Evolutionary conservation across 2,113 vertebrate species (phyloP), one percentile per base, ranked within the genome.

Genomic region (Raja brachyura): DNA sequence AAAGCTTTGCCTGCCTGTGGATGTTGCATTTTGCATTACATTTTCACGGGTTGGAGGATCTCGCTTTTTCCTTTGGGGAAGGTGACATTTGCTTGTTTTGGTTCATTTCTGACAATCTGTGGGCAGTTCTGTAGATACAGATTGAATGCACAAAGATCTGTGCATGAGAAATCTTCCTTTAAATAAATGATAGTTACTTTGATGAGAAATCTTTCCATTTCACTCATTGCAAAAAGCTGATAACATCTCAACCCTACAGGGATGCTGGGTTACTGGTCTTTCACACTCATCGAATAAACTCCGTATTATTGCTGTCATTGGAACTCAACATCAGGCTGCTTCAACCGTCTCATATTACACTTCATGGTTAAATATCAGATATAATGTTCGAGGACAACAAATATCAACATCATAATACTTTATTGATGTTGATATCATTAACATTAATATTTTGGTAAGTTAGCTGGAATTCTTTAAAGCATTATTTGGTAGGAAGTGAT

Each of bases 261-360:
- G 90, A 48, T 92, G 25, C 31, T 22, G 39, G 33, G 90, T 73
- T 92, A 92, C 90, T 92, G 90, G 90, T 92, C 90, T 73, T 54
- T 92, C 90, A 92, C 90, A 92, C 90, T 92, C 66, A 0, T 9
- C 10, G 68, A 92, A 92, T 92, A 92, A 92, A 73, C 68, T 70
- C 90, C 90, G 90, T 92, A 92, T 92, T 92, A 33, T 74, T 92
- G 63, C 90, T 92, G 90, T 74, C 90, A 74, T 8, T 54, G 33
- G 25, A 68, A 73, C 25, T 92, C 54, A 74, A 10, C 68, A 74
- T 92, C 90, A 92, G 70, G 33, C 90, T 92, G 10, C 28, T 92
- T 92, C 39, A 54, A 92, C 33, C 33, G 73, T 92, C 90, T 54
- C 8, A 48, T 92, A 48, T 92, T 25, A 74, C 33, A 11, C 25